Evolutionary conservation across 2,113 vertebrate species (phyloP), one percentile per base, ranked within the genome.

Genomic region (Chamaetylas fuelleborni): DNA sequence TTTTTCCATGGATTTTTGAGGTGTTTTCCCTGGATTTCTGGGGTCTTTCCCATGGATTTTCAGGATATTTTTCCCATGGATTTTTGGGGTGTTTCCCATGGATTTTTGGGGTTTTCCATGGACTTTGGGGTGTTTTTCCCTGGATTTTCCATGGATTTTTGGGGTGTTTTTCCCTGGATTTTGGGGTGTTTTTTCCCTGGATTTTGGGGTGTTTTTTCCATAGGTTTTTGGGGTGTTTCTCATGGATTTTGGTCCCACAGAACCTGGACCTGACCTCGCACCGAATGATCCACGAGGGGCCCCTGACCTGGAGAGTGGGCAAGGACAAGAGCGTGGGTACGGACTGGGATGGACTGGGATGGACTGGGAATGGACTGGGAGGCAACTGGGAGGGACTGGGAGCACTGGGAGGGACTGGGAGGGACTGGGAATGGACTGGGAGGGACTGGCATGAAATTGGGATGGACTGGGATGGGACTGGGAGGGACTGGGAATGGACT

Each of bases 311-410:
- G 99, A 98, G 98, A 86, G 94, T 99, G 92, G 98, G 97, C 97
- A 99, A 99, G 96, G 99, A 99, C 38, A 99, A 99, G 97, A 98
- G 98, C 13, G 96, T 99, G 81, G 99, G 99, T 99, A 76, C 4
- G 98, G 81, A 29, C 54, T 11, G 31, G 50, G 74, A 11, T n/a
- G 43, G 19, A 45, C 19, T 45, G 45, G 45, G 45, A 22, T 20
- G 43, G 43, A 45, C 43, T 45, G 36, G 36, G 36, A 36, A 36
- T 36, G 43, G 43, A 45, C 19, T 45, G 19, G 43, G 43, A 20
- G 19, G 36, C 36, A 8, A 43, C 17, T 43, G 43, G 43, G 43
- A 43, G 43, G 18, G 43, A 43, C 17, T 43, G n/a, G n/a, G n/a
- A n/a, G 43, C 79, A 29, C 48, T 11, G 24, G 50, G 74, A 11